Conservation (phyloP, 2,888 invertebrate species). For the Entomobrya proxima region DNA sequence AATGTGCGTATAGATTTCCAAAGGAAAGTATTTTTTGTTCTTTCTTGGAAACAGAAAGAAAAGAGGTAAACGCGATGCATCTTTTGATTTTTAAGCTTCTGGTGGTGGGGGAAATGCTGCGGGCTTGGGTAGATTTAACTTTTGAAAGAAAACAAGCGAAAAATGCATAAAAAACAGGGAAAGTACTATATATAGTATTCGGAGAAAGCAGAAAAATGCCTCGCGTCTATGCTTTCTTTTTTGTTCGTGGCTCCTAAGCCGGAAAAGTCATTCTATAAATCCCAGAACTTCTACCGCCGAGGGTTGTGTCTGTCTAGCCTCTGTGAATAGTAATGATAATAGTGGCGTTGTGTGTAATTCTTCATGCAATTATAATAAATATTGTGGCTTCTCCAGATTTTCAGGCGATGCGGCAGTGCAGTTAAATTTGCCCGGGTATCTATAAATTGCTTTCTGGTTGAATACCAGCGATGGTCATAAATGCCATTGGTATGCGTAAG, state of each 20-base stretch:
- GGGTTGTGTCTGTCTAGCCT: neutral
- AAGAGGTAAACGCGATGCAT: conserved; percentile 53
- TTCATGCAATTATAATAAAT: conserved; percentile 64
- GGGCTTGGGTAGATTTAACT: conserved; percentile 30
- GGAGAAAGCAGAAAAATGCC: neutral
- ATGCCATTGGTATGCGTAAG: neutral
- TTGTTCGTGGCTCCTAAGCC: conserved; percentile 9
- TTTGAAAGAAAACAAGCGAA: conserved; percentile 1
- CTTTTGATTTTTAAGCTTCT: conserved; percentile 22
- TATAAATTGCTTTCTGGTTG: conserved; percentile 48
- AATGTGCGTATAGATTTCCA: conserved; percentile 31
- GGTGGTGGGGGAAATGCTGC: neutral
- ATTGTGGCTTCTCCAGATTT: conserved; percentile 9
- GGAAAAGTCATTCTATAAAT: conserved; percentile 33
- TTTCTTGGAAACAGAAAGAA: conserved; percentile 47
- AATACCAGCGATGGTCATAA: neutral
- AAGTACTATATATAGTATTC: neutral
- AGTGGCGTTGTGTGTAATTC: conserved; percentile 25
- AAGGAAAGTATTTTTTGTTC: conserved; percentile 38
- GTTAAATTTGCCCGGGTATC: conserved; percentile 36
- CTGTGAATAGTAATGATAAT: conserved; percentile 49
- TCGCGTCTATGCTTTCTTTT: neutral
- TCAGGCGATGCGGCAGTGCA: neutral
- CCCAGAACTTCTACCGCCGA: conserved; percentile 10
- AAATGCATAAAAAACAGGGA: too few relatives aligned